Evolutionary conservation across 1,140 invertebrate genomes (phyloP).

Genomic region (Coenobita brevimanus): DNA sequence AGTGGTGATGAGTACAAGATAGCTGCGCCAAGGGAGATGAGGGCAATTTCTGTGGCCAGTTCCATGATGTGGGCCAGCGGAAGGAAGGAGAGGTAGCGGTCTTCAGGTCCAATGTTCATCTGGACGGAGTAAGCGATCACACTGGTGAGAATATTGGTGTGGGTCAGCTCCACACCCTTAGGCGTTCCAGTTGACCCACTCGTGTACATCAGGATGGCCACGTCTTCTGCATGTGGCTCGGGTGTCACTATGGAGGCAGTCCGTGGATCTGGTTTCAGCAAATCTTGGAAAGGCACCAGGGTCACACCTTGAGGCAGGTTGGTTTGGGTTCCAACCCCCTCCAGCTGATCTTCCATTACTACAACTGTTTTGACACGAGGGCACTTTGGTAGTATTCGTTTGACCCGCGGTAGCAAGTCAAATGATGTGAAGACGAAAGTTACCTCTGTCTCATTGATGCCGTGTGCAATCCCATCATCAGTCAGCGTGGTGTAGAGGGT

Average conservation of each 20-base stretch:
- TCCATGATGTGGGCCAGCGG: conserved; percentile 80
- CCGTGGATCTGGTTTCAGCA: conserved; percentile 74
- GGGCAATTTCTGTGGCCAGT: conserved; percentile 75
- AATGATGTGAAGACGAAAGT: conserved; percentile 70
- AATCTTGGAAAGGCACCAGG: conserved; percentile 79
- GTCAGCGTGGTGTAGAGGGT: conserved; percentile 80
- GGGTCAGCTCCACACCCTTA: conserved; percentile 77
- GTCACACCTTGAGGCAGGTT: conserved; percentile 78
- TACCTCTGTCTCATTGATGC: conserved; percentile 78
- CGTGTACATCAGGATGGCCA: conserved; percentile 77
- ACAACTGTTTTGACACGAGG: conserved; percentile 57
- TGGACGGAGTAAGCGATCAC: conserved; percentile 89
- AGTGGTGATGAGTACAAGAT: conserved; percentile 78
- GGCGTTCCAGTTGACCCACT: conserved; percentile 75
- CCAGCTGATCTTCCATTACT: conserved; percentile 68
- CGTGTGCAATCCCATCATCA: conserved; percentile 78
- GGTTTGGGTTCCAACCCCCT: conserved; percentile 48
- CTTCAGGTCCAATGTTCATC: conserved; percentile 74
- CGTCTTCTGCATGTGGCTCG: conserved; percentile 72
- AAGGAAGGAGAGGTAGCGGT: conserved; percentile 77
- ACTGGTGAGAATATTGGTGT: conserved; percentile 91
- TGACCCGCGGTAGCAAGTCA: conserved; percentile 60
- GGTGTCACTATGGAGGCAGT: conserved; percentile 74
- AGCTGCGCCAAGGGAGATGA: conserved; percentile 73
- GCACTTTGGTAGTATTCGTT: conserved; percentile 53